Conservation (phyloP, 2,797 vertebrate genomes). For the Anas capensis region DNA sequence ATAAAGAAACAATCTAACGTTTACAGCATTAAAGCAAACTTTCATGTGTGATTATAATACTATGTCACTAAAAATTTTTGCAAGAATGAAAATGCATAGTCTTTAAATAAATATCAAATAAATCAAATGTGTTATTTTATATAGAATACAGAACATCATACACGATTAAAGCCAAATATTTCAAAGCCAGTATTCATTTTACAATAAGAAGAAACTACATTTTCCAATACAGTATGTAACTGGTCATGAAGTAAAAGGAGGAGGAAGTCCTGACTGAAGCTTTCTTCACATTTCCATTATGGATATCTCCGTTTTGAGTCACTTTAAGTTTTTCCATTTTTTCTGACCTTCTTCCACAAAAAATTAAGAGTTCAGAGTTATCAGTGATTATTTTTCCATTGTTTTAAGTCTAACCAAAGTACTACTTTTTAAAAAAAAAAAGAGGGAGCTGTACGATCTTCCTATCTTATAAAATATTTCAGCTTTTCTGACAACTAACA, state of each 20-base stretch:
- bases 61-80: not conserved
- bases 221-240: not conserved
- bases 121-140: not conserved
- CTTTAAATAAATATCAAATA: not conserved
- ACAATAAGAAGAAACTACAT: not conserved
- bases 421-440: not conserved
- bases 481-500: not conserved
- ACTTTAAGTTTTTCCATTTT: not conserved
- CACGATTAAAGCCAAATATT: not conserved
- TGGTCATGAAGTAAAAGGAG: not conserved
- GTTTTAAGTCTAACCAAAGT: not conserved
- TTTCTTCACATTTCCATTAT: not conserved
- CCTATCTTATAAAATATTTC: not conserved
- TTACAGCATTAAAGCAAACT: not conserved
- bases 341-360: not conserved
- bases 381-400: not conserved
- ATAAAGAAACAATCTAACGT: constrained; percentile 19
- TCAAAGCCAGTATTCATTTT: not conserved
- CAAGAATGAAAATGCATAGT: not conserved
- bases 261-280: not conserved
- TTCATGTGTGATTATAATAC: not conserved
- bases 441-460: not conserved
- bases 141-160: not conserved
- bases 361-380: not conserved
- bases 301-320: not conserved